Conservation (phyloP, 2,888 invertebrate species). For the Cataglyphis albicans region DNA sequence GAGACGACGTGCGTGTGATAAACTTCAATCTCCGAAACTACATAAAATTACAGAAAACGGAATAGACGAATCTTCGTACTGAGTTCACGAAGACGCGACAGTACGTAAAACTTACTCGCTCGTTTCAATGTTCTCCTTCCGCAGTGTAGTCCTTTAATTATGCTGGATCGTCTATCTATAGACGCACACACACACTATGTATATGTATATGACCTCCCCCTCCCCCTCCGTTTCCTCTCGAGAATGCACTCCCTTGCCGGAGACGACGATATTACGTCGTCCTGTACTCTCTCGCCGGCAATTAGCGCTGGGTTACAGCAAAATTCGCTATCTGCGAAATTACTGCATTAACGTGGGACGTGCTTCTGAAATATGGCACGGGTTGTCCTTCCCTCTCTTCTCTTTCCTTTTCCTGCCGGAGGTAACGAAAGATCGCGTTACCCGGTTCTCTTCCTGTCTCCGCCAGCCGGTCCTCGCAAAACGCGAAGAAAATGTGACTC, state of each 20-base stretch:
- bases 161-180: constrained; percentile 27
- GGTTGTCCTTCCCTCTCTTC: constrained; percentile 22
- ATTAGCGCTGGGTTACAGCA: constrained; percentile 68
- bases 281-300: constrained; percentile 53
- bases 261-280: constrained; percentile 49
- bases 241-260: constrained; percentile 36
- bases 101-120: not conserved
- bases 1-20: too few species aligned
- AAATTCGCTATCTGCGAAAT: constrained; percentile 74
- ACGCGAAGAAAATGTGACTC: constrained; percentile 62
- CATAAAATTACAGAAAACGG: constrained; percentile 1
- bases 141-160: constrained; percentile 43
- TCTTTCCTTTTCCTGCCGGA: not conserved
- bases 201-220: not conserved
- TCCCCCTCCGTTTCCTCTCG: not conserved
- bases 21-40: not conserved
- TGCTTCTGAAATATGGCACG: constrained; percentile 68
- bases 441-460: constrained; percentile 26
- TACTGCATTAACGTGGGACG: constrained; percentile 73
- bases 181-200: not conserved
- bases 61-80: constrained; percentile 1
- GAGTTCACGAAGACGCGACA: not conserved
- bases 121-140: constrained; percentile 21
- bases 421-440: constrained; percentile 48
- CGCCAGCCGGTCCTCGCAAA: constrained; percentile 46